These are phyloP conservation scores for Andrena bucephala DNA, from an alignment of 2,888 invertebrate species.

Conservation along the genomic window DNA sequence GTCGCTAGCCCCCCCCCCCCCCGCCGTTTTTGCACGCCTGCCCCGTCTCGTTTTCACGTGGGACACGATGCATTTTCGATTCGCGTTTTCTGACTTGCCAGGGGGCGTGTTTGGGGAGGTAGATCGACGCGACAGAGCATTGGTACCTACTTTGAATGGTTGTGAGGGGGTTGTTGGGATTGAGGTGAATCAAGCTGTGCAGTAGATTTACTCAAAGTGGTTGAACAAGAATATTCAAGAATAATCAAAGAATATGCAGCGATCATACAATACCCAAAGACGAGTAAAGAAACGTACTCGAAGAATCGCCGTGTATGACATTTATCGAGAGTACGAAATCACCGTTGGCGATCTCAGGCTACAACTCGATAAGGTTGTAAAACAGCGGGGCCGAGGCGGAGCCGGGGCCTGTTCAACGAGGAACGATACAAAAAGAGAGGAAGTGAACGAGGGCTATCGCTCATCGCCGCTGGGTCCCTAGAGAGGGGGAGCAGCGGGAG, in stretches of 20 bases:
- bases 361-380: constrained; percentile 38
- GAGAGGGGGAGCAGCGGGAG: constrained; percentile 69
- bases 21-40: neutral
- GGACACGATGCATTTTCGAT: too few relatives aligned
- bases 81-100: too few relatives aligned
- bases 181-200: too few relatives aligned
- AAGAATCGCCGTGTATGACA: neutral
- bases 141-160: too few relatives aligned
- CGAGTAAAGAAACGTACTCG: neutral
- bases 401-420: constrained; percentile 24
- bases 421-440: constrained; percentile 49
- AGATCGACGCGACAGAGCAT: too few relatives aligned
- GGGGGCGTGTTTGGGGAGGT: too few relatives aligned
- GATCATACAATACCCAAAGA: neutral
- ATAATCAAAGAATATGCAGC: neutral
- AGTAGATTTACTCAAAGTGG: too few relatives aligned
- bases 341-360: neutral
- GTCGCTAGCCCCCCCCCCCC: neutral
- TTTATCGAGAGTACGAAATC: constrained; percentile 5
- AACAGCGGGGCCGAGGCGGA: constrained; percentile 40
- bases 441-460: constrained; percentile 73
- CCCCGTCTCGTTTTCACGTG: neutral
- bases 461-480: constrained; percentile 77
- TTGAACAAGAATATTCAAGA: too few relatives aligned
- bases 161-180: too few relatives aligned